Evolutionary conservation across 53 echinoderm and acorn worm genomes (phyloP), one percentile per base, ranked within the genome.

Genomic region (Mesocentrotus franciscanus): DNA sequence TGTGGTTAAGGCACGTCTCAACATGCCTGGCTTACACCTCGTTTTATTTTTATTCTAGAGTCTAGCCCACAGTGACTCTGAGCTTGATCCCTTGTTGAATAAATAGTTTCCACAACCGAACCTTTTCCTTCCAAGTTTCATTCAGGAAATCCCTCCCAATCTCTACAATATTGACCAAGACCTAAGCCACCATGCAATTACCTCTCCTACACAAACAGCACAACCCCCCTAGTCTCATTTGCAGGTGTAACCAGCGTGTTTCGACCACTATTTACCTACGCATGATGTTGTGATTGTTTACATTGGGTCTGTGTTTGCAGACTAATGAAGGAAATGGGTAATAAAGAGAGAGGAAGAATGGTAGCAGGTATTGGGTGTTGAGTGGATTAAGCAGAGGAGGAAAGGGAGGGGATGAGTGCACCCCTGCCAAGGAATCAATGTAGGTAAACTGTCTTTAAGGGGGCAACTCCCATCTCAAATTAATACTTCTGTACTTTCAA

Each of bases 311-410:
- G 74, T 39, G 24, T 56, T 27, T 71, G 71, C 1, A 92, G 92
- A 92, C 92, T 92, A 92, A 34, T 27, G 92, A 72, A 79, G 81
- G 93, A 81, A 93, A 81, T 59, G n/a, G 81, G 81, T 79, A 79
- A 93, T 79, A 56, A 93, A 59, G 81, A 14, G 17, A 81, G 33
- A 81, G 93, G 93, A 93, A 93, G 81, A 93, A 15, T 79, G 81
- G 93, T 81, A 61, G 62, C 60, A 81, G 10, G 61, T 93, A 79
- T 79, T 79, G 93, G 93, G 93, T 79, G 93, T 93, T 81, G 56
- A 60, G 79, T 59, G 93, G 81, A 93, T 93, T 79, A 81, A 64
- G 60, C 22, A 0, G 17, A 14, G 60, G 26, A 61, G 81, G 39
- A 81, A 36, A 35, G 93, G 93, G 93, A 81, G 81, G 81, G 35